Base-by-base conservation (phyloP, 2,888 invertebrate genomes). In the Euzetes globulus region DNA sequence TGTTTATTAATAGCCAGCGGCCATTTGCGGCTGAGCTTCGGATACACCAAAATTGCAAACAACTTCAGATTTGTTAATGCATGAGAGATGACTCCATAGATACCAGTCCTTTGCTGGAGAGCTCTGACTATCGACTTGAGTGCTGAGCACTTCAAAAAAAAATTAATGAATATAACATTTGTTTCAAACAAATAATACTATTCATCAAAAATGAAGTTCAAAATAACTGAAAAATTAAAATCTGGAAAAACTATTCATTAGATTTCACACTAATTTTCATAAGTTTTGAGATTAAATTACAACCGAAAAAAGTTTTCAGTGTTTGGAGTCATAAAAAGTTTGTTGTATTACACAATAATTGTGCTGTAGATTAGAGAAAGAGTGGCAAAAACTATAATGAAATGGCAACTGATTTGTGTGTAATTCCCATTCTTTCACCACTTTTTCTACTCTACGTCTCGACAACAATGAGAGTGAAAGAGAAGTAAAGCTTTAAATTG, bases 1-100 rank as follows among this genome's bases (percentile, higher is more conserved):
- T 68, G 45, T 13, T 22, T 45, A 68, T 68, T 68, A 68, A 68
- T 68, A 68, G 68, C 68, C 68, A 13, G 17, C 41, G 68, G 68
- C 17, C 41, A 68, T 68, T 7, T 27, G 33, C 45, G n/a, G 37
- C 37, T 68, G 4, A 52, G 60, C 9, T 27, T 60, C 33, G 27
- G 60, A 60, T 27, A 60, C n/a, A 29, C 63, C 19, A 22, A 15
- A 41, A 68, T 37, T 68, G 22, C n/a, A 68, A 68, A 63, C 33
- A 25, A 63, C 63, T 63, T 63, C 63, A 63, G 27, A 63, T 63
- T 33, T 63, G 63, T 33, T 63, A 63, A 41, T 41, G 63, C 33
- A 63, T 63, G 63, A 63, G 63, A 63, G 27, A 29, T 63, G 33
- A 33, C n/a, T 63, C 13, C 55, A 22, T 11, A 55, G 55, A 19